Conservation (phyloP, 2,888 invertebrate species). For the Melinaea marsaeus region DNA sequence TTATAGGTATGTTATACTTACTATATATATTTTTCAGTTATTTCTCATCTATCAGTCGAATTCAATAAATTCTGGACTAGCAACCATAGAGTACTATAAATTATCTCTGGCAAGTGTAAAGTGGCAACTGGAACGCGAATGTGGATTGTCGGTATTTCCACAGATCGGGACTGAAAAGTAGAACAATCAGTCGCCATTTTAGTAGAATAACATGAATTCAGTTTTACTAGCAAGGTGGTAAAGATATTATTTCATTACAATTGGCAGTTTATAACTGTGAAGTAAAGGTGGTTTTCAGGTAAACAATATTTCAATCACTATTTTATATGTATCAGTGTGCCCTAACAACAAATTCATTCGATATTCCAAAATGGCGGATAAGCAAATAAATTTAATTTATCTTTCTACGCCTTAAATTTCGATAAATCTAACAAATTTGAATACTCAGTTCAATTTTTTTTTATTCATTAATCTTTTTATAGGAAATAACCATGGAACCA, state of each 20-base stretch:
- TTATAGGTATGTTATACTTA: too few relatives aligned
- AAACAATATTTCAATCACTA: background rate
- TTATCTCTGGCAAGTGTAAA: too few relatives aligned
- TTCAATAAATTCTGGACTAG: too few relatives aligned
- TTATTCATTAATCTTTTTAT: constrained; percentile 12
- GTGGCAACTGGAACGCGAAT: too few relatives aligned
- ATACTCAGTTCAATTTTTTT: too few relatives aligned
- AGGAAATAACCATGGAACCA: constrained; percentile 57
- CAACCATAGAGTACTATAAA: background rate
- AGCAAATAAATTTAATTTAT: background rate
- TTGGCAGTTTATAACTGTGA: background rate
- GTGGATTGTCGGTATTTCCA: background rate
- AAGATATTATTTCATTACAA: background rate
- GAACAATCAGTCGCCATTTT: background rate
- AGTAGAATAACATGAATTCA: constrained; percentile 1
- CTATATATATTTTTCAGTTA: too few relatives aligned
- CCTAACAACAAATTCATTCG: background rate
- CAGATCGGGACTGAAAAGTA: background rate
- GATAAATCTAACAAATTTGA: too few relatives aligned
- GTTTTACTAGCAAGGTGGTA: background rate
- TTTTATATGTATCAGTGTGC: background rate
- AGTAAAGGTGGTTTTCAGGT: background rate
- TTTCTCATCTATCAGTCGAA: too few relatives aligned
- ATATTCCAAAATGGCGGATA: constrained; percentile 5
- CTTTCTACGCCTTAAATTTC: background rate